phyloP scores from a whole-genome alignment of 2,888 invertebrate species.

The Willowsia nigromaculata region DNA sequence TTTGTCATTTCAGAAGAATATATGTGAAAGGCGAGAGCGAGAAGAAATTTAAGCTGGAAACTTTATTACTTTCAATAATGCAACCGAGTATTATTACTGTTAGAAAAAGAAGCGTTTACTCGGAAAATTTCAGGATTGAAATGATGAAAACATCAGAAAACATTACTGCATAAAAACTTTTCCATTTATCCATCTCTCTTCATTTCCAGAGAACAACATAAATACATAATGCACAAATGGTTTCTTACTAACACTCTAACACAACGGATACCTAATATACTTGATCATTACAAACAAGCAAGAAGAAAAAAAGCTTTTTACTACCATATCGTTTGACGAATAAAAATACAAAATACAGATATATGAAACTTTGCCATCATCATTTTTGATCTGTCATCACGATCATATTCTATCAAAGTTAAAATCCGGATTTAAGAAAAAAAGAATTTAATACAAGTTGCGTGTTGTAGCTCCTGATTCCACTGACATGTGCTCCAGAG shows the following conservation, averaged over 20 bases:
- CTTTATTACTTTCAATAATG: constrained; percentile 57
- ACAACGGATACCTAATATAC: too few species aligned
- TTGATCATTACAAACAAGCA: neutral
- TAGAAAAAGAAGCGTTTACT: constrained; percentile 34
- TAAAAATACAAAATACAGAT: neutral
- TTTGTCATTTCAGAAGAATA: constrained; percentile 48
- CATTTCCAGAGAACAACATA: neutral
- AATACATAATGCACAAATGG: neutral
- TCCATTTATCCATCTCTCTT: constrained; percentile 61
- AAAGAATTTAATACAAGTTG: constrained; percentile 15
- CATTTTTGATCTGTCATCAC: constrained; percentile 53
- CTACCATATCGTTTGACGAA: neutral
- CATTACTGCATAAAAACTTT: constrained; percentile 44
- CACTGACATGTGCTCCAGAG: constrained; percentile 53
- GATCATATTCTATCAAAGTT: constrained; percentile 66
- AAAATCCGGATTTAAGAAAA: constrained; percentile 50
- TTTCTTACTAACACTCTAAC: too few species aligned
- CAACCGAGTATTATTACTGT: constrained; percentile 27
- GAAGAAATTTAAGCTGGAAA: constrained; percentile 41
- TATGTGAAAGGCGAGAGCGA: neutral
- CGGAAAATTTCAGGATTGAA: constrained; percentile 58
- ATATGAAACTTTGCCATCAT: constrained; percentile 60
- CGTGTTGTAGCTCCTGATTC: constrained; percentile 10
- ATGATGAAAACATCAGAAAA: constrained; percentile 55
- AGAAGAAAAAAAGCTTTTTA: neutral